Base-by-base conservation (phyloP, 2,888 invertebrate species). In the Chrysina gloriosa region DNA sequence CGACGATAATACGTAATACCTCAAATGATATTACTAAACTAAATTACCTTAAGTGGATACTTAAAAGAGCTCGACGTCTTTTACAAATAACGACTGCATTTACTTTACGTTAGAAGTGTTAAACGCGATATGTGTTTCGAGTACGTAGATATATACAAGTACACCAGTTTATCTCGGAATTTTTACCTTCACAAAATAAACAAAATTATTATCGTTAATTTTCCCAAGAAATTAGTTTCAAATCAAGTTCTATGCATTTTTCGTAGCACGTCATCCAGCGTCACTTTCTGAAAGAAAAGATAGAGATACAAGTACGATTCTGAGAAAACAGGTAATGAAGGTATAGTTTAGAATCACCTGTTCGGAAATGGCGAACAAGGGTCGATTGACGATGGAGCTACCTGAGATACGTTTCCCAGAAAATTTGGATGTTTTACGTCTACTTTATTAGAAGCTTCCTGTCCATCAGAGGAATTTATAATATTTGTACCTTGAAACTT, bases 1-100 rank as follows among this genome's bases (percentile, higher is more conserved):
- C 14, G 14, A 36, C 14, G 36, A 36, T 36, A 36, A 11, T 5
- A n/a, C n/a, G n/a, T 4, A 36, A 14, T 9, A n/a, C 14, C 14
- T 36, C 14, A 11, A 36, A 36, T 11, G 36, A 11, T 36, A 36
- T 14, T 4, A 36, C 36, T 36, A 36, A 14, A 36, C 36, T 36
- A 36, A 36, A 36, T 36, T 36, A 36, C 36, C 36, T 36, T 36
- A 36, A 36, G 36, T 36, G 36, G 36, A 11, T 36, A 36, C 36
- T 36, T 36, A 36, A 36, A 36, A 36, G n/a, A n/a, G 11, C n/a
- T 36, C 36, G n/a, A 36, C 14, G n/a, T 36, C 36, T 2, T 36
- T 4, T 9, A 36, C 14, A 11, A 36, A 36, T 36, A 36, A 36
- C 14, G 14, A 11, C 4, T 11, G 36, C 36, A 14, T 2, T 36